Conservation (phyloP, 2,797 vertebrate species). For the Anas capensis region DNA sequence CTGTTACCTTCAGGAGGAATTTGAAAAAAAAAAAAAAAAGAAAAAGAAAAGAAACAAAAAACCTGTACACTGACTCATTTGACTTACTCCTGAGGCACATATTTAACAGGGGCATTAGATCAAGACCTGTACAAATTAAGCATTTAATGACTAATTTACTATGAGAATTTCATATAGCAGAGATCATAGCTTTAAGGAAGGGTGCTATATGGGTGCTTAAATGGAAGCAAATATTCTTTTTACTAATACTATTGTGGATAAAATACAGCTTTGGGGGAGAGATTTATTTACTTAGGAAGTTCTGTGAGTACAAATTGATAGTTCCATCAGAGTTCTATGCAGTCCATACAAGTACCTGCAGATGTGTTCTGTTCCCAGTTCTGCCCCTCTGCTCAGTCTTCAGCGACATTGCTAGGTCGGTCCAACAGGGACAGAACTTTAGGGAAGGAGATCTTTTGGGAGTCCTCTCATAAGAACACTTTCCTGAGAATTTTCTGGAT, state of each 20-base stretch:
- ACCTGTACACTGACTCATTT: no score
- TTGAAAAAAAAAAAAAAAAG: no score
- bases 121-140: background rate
- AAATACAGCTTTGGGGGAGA: background rate
- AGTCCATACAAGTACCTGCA: background rate
- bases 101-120: conserved; percentile 3
- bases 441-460: background rate
- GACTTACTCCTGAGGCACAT: conserved; percentile 71
- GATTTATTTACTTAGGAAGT: background rate
- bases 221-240: background rate
- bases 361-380: background rate
- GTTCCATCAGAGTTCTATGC: background rate
- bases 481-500: background rate
- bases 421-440: background rate
- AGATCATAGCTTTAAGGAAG: background rate
- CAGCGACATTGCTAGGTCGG: background rate
- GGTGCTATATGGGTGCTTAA: background rate
- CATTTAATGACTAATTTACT: background rate
- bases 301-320: background rate
- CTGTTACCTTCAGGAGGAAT: no score
- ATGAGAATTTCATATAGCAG: background rate
- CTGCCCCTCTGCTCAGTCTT: background rate
- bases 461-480: background rate
- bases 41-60: no score
- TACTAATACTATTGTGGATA: background rate